These are phyloP conservation scores for Scopus umbretta DNA, from an alignment of 2,113 vertebrate genomes.

Conservation along the genomic window DNA sequence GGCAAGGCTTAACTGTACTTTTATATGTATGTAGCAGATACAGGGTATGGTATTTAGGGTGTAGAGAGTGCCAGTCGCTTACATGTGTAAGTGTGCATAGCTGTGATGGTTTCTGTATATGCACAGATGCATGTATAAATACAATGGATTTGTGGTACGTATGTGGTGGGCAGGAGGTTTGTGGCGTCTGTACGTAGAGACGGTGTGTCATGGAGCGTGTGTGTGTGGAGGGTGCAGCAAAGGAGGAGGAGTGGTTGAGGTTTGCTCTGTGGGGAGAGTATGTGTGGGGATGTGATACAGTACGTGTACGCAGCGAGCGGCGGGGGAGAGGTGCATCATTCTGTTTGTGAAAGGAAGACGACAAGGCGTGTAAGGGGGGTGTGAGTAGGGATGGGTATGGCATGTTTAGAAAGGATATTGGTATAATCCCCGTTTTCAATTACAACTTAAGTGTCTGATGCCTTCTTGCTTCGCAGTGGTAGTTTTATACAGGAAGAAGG, in stretches of 20 bases:
- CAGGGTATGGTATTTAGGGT: not conserved
- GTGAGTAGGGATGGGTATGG: not conserved
- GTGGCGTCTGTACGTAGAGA: not conserved
- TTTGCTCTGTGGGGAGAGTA: not conserved
- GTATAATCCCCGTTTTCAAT: not conserved
- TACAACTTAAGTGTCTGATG: not conserved
- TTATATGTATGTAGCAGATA: not conserved
- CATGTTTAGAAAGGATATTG: not conserved
- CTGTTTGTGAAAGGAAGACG: not conserved
- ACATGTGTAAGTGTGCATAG: not conserved
- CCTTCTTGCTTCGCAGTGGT: not conserved
- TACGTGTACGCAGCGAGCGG: fast-evolving
- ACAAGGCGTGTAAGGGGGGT: not conserved
- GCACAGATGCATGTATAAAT: not conserved
- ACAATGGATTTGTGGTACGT: not conserved
- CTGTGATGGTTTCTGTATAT: not conserved
- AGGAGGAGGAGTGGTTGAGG: not conserved
- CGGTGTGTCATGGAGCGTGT: fast-evolving
- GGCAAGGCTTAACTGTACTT: not conserved
- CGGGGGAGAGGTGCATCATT: not conserved
- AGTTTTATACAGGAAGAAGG: not conserved
- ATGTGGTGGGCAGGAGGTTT: not conserved
- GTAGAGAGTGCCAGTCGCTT: not conserved
- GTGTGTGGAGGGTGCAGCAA: not conserved
- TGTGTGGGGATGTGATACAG: not conserved